Percentiles rank a stretch among this genome's conserved stretches.
Conservation (phyloP, 2,888 invertebrate species). For the Oxytorus armatus region DNA sequence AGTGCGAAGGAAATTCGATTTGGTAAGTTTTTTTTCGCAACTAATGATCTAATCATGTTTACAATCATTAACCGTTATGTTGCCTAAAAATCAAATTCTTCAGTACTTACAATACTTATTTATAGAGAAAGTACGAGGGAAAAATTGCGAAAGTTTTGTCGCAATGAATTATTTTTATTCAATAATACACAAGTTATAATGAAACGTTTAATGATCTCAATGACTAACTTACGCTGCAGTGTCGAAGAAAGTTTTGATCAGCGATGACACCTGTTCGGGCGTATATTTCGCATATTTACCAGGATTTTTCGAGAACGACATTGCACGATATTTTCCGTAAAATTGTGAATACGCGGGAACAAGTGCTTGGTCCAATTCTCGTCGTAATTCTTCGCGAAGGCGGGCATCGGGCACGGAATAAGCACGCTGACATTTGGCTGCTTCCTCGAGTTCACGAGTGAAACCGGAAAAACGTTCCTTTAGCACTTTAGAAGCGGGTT, state of each 20-base stretch:
- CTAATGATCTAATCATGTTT: not conserved
- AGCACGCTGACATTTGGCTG: slow-evolving; percentile 92
- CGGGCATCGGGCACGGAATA: slow-evolving; percentile 98
- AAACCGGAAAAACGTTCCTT: slow-evolving; percentile 87
- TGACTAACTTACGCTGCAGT: slow-evolving; percentile 88
- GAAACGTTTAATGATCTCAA: not conserved
- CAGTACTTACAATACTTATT: not conserved
- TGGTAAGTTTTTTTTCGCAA: slow-evolving; percentile 15
- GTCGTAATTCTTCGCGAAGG: slow-evolving; percentile 93
- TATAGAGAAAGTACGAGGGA: not conserved
- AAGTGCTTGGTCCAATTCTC: slow-evolving; percentile 95
- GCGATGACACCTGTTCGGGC: slow-evolving; percentile 92
- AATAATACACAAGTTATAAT: slow-evolving; percentile 5
- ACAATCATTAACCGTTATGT: not conserved
- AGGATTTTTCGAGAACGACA: slow-evolving; percentile 96
- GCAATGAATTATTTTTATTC: not conserved
- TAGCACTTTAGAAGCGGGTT: slow-evolving; percentile 79
- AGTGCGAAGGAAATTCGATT: not conserved
- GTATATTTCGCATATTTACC: slow-evolving; percentile 97
- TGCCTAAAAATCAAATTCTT: not conserved
- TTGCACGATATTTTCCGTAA: slow-evolving; percentile 90
- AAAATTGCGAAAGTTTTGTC: not conserved
- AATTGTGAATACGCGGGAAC: slow-evolving; percentile 94
- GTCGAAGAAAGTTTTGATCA: slow-evolving; percentile 97
- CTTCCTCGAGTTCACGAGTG: slow-evolving; percentile 98